Base-by-base conservation (phyloP, 2,113 vertebrate genomes). In the Neogale vison region DNA sequence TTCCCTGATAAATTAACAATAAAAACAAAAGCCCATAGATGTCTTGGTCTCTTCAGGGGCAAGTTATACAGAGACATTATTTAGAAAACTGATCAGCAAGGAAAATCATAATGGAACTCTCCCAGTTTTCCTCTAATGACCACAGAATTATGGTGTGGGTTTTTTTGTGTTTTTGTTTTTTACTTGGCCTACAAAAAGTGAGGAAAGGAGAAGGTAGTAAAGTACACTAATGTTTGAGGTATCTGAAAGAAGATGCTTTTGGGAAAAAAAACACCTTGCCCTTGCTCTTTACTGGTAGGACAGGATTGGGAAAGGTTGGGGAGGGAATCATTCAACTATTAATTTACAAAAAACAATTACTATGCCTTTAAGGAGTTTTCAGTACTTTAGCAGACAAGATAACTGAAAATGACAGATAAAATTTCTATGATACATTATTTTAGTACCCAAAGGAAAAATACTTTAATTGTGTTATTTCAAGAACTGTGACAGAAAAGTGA, bases 71-170 rank as follows among this genome's bases (percentile, higher is more conserved):
- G 71, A 14, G 20, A 85, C 95, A 92, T 69, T 72, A 77, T 12
- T 94, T 87, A 77, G 45, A 76, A 76, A 8, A 34, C 65, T 59
- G 36, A 61, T 34, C 52, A 6, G 39, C 23, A 29, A 50, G 63
- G 20, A 83, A 93, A 97, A 91, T 45, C 0, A 2, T 65, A 47
- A 85, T 34, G 0, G 17, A 9, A 31, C 47, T 80, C 20, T 89
- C 71, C 82, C 89, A 96, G 42, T 42, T 14, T n/a, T 96, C 18
- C 42, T 95, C 14, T 95, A 82, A 72, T 72, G 77, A 50, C 77
- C 67, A 93, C 26, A 42, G 8, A 92, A 94, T 88, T 84, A 55
- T 18, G 15, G 47, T 63, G 59, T 34, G 50, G 50, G 52, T 6
- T 18, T 55, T 55, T 55, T 55, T 55, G 52, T 55, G 52, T 55